A percentile compares a stretch with the other conserved stretches of the same genome.
Evolutionary conservation across 2,797 vertebrate species (phyloP).

Genomic region (Sternarchorhynchus goeldii): DNA sequence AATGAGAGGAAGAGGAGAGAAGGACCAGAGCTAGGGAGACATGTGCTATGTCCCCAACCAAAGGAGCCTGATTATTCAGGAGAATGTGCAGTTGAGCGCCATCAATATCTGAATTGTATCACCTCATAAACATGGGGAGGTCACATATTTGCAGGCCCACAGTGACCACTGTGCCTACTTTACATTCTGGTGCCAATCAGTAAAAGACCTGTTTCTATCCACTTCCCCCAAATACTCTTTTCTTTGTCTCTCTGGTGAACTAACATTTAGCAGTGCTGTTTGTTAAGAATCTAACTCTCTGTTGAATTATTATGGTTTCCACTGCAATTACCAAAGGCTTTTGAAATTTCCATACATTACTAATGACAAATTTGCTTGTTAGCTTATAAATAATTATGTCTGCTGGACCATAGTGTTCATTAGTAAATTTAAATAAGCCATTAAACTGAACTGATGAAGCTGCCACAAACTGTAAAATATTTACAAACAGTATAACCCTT

Average conservation of each 20-base stretch:
- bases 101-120: conserved; percentile 44
- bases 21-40: conserved; percentile 47
- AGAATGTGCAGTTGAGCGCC: conserved; percentile 38
- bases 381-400: conserved; percentile 36
- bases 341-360: conserved; percentile 35
- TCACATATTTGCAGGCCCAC: conserved; percentile 26
- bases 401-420: not conserved
- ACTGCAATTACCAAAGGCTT: conserved; percentile 42
- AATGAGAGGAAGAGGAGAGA: conserved; percentile 16
- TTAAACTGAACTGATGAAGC: conserved; percentile 21
- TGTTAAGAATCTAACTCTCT: not conserved
- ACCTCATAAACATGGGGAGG: not conserved
- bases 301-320: conserved; percentile 38
- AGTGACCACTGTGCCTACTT: conserved; percentile 12
- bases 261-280: conserved; percentile 6
- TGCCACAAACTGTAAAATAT: conserved; percentile 5
- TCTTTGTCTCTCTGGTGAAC: not conserved
- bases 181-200: conserved; percentile 11
- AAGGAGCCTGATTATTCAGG: conserved; percentile 49
- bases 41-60: conserved; percentile 37
- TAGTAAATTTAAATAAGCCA: conserved; percentile 1
- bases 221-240: conserved; percentile 9
- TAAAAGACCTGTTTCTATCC: not conserved
- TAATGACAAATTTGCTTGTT: conserved; percentile 32
- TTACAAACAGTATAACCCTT: not conserved